A percentile compares a stretch with the other conserved stretches of the same genome.
These are phyloP conservation scores for Nomada fucata DNA, from an alignment of 2,888 invertebrate genomes.

Conservation along the genomic window DNA sequence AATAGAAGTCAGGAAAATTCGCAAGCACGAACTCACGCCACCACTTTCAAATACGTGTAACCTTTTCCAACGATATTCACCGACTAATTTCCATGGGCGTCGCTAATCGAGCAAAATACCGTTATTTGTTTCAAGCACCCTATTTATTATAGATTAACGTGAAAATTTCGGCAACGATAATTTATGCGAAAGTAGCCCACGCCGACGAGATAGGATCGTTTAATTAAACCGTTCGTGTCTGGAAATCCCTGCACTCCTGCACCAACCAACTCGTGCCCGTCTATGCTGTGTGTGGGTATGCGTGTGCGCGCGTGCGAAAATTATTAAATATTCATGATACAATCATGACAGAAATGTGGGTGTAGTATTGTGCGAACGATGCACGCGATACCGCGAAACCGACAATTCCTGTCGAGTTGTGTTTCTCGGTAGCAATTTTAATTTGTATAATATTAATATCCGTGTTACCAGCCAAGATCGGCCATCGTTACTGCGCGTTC, in stretches of 20 bases:
- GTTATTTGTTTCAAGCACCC: slow-evolving; percentile 30
- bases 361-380: neutral
- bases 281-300: no score
- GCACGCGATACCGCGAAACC: neutral
- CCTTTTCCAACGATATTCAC: neutral
- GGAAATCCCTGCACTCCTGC: neutral
- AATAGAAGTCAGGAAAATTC: no score
- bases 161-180: slow-evolving; percentile 40
- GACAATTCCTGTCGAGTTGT: neutral
- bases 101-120: slow-evolving; percentile 27
- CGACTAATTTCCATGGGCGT: slow-evolving; percentile 1
- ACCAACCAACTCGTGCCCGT: neutral
- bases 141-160: slow-evolving; percentile 44
- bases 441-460: slow-evolving; percentile 23
- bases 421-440: neutral
- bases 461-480: neutral
- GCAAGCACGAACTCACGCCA: no score
- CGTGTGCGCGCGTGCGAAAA: neutral
- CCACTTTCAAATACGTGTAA: no score
- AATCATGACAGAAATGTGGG: slow-evolving; percentile 3
- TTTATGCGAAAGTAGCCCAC: slow-evolving; percentile 33
- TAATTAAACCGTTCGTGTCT: slow-evolving; percentile 42
- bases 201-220: slow-evolving; percentile 33
- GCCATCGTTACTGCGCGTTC: neutral
- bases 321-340: slow-evolving; percentile 42